These are phyloP conservation scores for Empidonax alnorum DNA, from an alignment of 2,113 vertebrate genomes.

Conservation along the genomic window DNA sequence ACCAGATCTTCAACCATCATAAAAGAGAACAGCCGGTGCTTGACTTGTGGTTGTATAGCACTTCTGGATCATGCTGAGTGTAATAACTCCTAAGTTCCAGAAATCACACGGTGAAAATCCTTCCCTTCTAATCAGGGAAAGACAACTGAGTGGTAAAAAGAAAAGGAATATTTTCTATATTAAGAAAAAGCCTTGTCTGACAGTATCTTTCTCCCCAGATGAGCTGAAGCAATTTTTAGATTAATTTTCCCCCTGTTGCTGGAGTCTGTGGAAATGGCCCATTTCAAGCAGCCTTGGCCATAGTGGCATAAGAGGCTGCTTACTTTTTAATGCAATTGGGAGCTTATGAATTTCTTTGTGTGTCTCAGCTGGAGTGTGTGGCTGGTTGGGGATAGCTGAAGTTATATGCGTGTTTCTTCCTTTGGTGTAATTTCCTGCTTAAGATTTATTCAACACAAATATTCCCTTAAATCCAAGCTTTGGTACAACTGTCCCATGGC, in stretches of 20 bases:
- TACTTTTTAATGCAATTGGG: not conserved
- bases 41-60: not conserved
- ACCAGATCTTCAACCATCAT: not conserved
- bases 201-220: not conserved
- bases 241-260: not conserved
- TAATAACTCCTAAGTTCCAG: not conserved
- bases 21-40: not conserved
- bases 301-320: rapidly evolving
- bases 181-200: not conserved
- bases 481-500: too few relatives aligned
- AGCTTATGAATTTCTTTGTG: not conserved
- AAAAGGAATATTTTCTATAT: not conserved
- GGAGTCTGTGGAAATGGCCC: not conserved
- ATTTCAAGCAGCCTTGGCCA: rapidly evolving
- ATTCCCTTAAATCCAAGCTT: not conserved
- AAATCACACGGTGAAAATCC: not conserved
- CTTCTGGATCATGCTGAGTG: not conserved
- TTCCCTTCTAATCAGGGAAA: not conserved
- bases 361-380: not conserved
- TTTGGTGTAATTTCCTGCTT: not conserved
- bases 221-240: not conserved
- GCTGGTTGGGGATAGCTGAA: not conserved
- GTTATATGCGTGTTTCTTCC: rapidly evolving
- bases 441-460: not conserved
- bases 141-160: not conserved